A percentile compares a stretch with the other conserved stretches of the same genome.
Conservation (phyloP, 2,888 invertebrate species). For the Microdon myrmicae region DNA sequence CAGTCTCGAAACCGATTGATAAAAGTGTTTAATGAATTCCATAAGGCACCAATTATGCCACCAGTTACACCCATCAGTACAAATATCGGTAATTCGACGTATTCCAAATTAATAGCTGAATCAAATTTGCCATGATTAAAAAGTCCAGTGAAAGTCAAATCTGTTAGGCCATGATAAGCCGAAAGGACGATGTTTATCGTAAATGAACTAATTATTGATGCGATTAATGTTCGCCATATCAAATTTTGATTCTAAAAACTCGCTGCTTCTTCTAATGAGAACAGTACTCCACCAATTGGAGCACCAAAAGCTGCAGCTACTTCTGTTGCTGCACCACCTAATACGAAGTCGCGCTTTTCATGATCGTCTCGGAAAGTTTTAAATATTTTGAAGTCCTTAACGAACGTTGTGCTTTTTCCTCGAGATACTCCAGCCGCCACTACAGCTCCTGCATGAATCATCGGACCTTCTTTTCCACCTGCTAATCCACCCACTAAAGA, state of each 20-base stretch:
- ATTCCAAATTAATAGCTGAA: constrained; percentile 76
- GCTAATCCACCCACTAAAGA: constrained; percentile 96
- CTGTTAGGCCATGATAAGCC: constrained; percentile 79
- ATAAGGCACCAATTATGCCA: constrained; percentile 89
- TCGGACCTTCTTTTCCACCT: constrained; percentile 98
- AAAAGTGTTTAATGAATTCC: constrained; percentile 90
- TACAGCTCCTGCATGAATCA: constrained; percentile 98
- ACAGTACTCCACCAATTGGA: constrained; percentile 93
- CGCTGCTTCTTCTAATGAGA: constrained; percentile 97
- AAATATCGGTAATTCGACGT: constrained; percentile 89
- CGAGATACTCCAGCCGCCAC: constrained; percentile 98
- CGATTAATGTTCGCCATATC: constrained; percentile 97
- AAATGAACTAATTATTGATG: constrained; percentile 94
- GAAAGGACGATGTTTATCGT: constrained; percentile 90
- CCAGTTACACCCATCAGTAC: constrained; percentile 89
- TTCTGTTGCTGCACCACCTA: constrained; percentile 96
- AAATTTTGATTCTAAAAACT: constrained; percentile 98
- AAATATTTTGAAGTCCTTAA: constrained; percentile 83
- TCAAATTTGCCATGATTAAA: constrained; percentile 97
- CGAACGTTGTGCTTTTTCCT: constrained; percentile 90
- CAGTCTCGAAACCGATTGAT: constrained; percentile 85
- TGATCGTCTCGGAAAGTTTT: constrained; percentile 94
- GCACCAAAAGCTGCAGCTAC: constrained; percentile 98
- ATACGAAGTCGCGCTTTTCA: constrained; percentile 97
- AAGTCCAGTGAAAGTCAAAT: constrained; percentile 71